Evolutionary conservation across 2,888 invertebrate genomes (phyloP).

Genomic region (Hesperia comma): DNA sequence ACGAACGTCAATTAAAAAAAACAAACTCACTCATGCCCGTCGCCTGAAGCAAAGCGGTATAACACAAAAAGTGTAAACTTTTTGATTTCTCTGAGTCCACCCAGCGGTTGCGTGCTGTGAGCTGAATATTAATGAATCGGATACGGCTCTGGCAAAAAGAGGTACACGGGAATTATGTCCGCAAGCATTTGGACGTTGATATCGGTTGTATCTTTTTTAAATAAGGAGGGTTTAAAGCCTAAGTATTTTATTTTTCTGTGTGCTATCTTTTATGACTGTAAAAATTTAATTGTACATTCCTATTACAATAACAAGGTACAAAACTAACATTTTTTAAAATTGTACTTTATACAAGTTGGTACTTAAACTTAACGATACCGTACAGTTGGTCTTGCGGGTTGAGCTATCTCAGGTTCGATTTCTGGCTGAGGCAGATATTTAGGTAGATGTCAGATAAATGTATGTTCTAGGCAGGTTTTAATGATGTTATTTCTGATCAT

Average conservation of each 20-base stretch:
- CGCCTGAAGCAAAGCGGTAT: conserved; percentile 14
- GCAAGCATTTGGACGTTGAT: not conserved
- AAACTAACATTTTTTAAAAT: too few species aligned
- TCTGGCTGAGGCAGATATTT: too few species aligned
- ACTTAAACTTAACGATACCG: too few species aligned
- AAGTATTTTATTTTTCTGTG: not conserved
- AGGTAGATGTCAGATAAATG: too few species aligned
- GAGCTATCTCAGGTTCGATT: too few species aligned
- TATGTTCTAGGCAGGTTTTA: too few species aligned
- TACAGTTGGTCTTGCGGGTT: too few species aligned
- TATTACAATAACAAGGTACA: too few species aligned
- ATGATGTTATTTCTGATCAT: too few species aligned
- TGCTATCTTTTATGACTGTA: not conserved
- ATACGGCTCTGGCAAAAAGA: conserved; percentile 4
- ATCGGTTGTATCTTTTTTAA: not conserved
- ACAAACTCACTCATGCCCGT: conserved; percentile 3
- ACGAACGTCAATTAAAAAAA: conserved; percentile 1
- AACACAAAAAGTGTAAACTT: conserved; percentile 36
- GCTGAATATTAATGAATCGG: conserved; percentile 32
- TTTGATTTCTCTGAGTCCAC: conserved; percentile 36
- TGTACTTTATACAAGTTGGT: too few species aligned
- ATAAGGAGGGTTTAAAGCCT: not conserved
- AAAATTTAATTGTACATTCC: too few species aligned
- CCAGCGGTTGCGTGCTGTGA: conserved; percentile 29
- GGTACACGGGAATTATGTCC: conserved; percentile 1